A percentile compares a stretch with the other conserved stretches of the same genome.
Conservation (phyloP, 2,797 vertebrate genomes). For the Sebastes paucispinis region DNA sequence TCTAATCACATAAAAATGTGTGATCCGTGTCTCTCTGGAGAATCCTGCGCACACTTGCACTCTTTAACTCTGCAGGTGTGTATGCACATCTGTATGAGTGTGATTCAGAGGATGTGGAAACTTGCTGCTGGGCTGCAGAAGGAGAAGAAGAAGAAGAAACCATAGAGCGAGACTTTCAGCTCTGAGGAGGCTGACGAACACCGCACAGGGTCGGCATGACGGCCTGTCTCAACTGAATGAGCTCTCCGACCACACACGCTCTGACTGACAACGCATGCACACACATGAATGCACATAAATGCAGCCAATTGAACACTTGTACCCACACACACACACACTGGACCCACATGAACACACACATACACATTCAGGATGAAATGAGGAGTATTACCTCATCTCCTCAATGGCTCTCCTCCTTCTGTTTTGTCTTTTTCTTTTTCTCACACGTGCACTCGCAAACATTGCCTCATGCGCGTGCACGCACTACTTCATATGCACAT, state of each 20-base stretch:
- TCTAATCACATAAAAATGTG: background rate
- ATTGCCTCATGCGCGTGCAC: constrained; percentile 46
- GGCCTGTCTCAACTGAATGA: constrained; percentile 23
- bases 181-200: constrained; percentile 7
- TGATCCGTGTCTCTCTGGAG: background rate
- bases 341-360: background rate
- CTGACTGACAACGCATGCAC: constrained; percentile 6
- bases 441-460: constrained; percentile 47
- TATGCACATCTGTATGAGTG: background rate
- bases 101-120: constrained; percentile 15
- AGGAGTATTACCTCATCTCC: constrained; percentile 72
- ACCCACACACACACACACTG: background rate
- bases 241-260: constrained; percentile 43
- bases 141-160: constrained; percentile 14
- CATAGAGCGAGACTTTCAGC: constrained; percentile 21
- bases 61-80: constrained; percentile 9
- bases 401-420: constrained; percentile 50
- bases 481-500: constrained; percentile 62
- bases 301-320: background rate
- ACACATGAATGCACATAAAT: constrained; percentile 10
- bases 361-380: constrained; percentile 41
- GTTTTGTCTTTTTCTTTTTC: constrained; percentile 59
- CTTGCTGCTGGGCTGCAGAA: constrained; percentile 29
- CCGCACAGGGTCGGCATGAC: constrained; percentile 12
- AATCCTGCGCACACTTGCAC: background rate